Percentiles rank a stretch among this genome's conserved stretches.
Conservation (phyloP, 2,888 invertebrate species). For the Neoaliturus tenellus region DNA sequence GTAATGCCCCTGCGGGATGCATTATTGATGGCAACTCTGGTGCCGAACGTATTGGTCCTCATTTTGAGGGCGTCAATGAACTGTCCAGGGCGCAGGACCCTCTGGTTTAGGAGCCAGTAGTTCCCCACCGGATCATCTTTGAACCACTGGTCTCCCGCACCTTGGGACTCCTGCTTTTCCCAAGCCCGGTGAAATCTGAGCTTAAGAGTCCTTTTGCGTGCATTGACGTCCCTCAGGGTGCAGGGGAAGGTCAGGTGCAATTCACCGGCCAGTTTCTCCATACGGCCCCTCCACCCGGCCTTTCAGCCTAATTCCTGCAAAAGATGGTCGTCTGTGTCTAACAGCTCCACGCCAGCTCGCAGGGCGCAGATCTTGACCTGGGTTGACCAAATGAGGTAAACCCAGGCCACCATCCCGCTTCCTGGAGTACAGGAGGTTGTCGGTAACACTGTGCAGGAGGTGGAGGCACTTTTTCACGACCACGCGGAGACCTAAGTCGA, state of each 20-base stretch:
- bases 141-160: no score
- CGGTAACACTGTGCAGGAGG: slow-evolving; percentile 65
- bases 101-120: slow-evolving; percentile 42
- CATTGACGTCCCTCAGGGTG: not conserved
- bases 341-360: slow-evolving; percentile 62
- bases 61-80: slow-evolving; percentile 67
- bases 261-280: no score
- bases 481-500: no score
- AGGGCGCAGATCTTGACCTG: slow-evolving; percentile 57
- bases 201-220: not conserved
- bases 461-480: slow-evolving; percentile 59
- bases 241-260: not conserved
- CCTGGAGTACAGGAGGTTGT: no score
- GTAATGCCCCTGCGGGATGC: not conserved
- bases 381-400: no score
- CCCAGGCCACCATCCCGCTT: no score
- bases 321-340: not conserved
- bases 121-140: slow-evolving; percentile 64
- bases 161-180: not conserved
- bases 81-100: no score
- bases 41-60: slow-evolving; percentile 67
- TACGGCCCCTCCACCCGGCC: not conserved
- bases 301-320: not conserved
- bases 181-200: not conserved
- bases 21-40: not conserved